Percentiles rank a stretch among this genome's conserved stretches.
Evolutionary conservation across 2,113 vertebrate species (phyloP).

Genomic region (Synchiropus splendidus): DNA sequence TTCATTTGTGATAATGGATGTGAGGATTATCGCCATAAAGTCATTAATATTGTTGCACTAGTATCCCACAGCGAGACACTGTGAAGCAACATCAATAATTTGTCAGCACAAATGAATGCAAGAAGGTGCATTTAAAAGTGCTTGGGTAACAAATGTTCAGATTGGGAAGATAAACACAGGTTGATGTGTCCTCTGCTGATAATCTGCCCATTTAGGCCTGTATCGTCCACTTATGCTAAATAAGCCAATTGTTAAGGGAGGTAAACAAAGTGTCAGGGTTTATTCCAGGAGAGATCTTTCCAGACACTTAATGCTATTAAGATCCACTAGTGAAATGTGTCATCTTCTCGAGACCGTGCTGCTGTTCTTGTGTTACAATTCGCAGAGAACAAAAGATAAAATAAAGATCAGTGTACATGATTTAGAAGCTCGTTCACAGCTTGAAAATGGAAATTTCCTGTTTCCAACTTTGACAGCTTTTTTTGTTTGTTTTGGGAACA

Average conservation of each 20-base stretch:
- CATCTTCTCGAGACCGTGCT: neutral
- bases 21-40: slow-evolving; percentile 43
- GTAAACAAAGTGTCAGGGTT: slow-evolving; percentile 41
- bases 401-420: slow-evolving; percentile 2
- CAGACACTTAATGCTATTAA: slow-evolving; percentile 30
- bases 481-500: too few relatives aligned
- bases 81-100: slow-evolving; percentile 37
- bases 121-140: slow-evolving; percentile 35
- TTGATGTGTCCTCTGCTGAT: slow-evolving; percentile 25
- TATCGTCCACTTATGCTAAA: slow-evolving; percentile 42
- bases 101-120: slow-evolving; percentile 30
- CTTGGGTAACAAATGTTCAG: slow-evolving; percentile 32
- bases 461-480: too few relatives aligned
- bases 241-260: slow-evolving; percentile 31
- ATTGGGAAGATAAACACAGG: slow-evolving; percentile 34
- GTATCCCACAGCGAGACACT: slow-evolving; percentile 22
- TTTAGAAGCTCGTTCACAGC: too few relatives aligned
- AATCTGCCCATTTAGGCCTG: slow-evolving; percentile 35
- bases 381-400: slow-evolving; percentile 6
- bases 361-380: neutral
- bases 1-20: slow-evolving; percentile 50
- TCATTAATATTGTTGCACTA: slow-evolving; percentile 47
- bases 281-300: slow-evolving; percentile 23
- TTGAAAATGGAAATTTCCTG: too few relatives aligned
- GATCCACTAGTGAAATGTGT: slow-evolving; percentile 15